phyloP scores from a whole-genome alignment of 2,113 vertebrate species.

The Daphoenositta chrysoptera region DNA sequence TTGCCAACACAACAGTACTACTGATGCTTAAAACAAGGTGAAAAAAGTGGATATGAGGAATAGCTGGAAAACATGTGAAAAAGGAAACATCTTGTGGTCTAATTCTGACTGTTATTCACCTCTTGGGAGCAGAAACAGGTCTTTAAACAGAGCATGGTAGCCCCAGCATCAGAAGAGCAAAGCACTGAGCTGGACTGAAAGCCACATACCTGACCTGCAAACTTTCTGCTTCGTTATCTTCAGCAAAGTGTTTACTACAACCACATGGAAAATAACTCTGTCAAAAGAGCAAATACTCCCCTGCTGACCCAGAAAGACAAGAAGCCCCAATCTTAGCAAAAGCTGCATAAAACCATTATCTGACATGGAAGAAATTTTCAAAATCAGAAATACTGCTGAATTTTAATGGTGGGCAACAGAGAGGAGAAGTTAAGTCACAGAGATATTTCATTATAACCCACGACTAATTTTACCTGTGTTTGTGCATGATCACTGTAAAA shows the following conservation, averaged over 20 bases:
- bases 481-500: neutral
- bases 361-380: neutral
- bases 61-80: neutral
- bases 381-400: neutral
- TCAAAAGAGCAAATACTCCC: neutral
- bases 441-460: neutral
- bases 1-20: neutral
- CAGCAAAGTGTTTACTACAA: neutral
- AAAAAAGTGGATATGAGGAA: neutral
- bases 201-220: neutral
- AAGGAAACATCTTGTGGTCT: neutral
- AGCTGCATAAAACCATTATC: neutral
- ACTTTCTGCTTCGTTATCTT: neutral
- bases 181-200: neutral
- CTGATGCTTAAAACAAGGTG: neutral
- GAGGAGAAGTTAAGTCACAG: neutral
- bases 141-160: neutral
- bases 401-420: neutral
- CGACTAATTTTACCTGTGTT: neutral
- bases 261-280: neutral
- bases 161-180: neutral
- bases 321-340: neutral
- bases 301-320: neutral
- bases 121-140: neutral
- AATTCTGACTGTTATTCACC: neutral